phyloP scores from a whole-genome alignment of 2,113 vertebrate genomes.

The Reinhardtius hippoglossoides region DNA sequence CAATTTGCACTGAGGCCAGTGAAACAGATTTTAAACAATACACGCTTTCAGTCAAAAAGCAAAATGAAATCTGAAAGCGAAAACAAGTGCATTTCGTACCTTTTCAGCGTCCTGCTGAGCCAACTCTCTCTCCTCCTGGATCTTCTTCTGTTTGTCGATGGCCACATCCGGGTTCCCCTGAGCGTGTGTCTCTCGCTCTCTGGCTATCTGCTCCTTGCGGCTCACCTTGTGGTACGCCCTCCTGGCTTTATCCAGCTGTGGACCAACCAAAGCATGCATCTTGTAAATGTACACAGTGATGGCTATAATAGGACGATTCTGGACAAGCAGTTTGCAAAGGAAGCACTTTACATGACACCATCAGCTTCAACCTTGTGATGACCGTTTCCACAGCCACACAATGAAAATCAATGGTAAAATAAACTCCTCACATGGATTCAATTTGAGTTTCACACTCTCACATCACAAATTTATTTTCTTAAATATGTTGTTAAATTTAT shows the following conservation, averaged over 20 bases:
- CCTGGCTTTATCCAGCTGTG: slow-evolving; percentile 83
- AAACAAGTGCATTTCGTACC: slow-evolving; percentile 34
- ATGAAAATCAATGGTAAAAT: too few species aligned
- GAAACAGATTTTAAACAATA: neutral
- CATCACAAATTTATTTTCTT: too few species aligned
- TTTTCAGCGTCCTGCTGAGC: slow-evolving; percentile 77
- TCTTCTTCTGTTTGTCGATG: slow-evolving; percentile 82
- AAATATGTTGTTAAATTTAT: too few species aligned
- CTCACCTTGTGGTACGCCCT: slow-evolving; percentile 81
- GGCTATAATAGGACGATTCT: neutral
- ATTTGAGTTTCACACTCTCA: too few species aligned
- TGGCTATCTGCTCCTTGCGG: slow-evolving; percentile 75
- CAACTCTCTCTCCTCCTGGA: slow-evolving; percentile 78
- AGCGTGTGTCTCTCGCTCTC: slow-evolving; percentile 73
- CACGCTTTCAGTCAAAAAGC: neutral
- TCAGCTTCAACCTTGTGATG: too few species aligned
- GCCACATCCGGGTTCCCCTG: slow-evolving; percentile 82
- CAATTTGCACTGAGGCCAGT: neutral
- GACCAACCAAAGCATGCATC: neutral
- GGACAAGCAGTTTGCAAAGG: too few species aligned
- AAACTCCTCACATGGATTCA: too few species aligned
- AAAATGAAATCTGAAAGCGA: neutral
- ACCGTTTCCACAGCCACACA: too few species aligned
- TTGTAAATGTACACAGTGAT: neutral
- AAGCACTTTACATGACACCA: neutral